A percentile compares a stretch with the other conserved stretches of the same genome.
Conservation (phyloP, 2,888 invertebrate genomes). For the Tromatobia lineatoria region DNA sequence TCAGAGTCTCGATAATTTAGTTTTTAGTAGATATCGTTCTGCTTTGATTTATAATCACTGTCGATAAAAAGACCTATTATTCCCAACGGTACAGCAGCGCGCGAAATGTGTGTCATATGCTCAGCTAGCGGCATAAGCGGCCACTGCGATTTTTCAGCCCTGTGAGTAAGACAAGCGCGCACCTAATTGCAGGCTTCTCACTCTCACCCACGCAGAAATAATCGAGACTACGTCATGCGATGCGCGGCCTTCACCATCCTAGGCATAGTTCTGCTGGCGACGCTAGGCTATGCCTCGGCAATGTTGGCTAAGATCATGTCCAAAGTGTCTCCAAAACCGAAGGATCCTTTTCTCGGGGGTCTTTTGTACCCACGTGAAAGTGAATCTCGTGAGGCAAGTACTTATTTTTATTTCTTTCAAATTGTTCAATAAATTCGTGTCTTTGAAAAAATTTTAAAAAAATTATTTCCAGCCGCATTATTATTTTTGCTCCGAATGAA, state of each 20-base stretch:
- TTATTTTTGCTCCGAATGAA: not conserved
- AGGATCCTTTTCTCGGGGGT: constrained; percentile 81
- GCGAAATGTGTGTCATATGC: not conserved
- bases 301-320: not conserved
- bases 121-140: not conserved
- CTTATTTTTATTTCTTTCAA: not conserved
- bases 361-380: constrained; percentile 93
- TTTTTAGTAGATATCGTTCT: not conserved
- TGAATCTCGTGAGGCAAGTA: constrained; percentile 92
- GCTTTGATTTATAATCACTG: not conserved
- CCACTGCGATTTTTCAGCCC: not conserved
- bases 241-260: not conserved
- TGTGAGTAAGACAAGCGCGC: not conserved
- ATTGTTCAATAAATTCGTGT: not conserved
- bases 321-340: constrained; percentile 7
- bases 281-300: not conserved
- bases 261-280: constrained; percentile 24
- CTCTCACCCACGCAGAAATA: constrained; percentile 19
- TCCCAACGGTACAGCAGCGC: not conserved
- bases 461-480: not conserved
- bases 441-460: not conserved
- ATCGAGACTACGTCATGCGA: constrained; percentile 33
- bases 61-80: not conserved
- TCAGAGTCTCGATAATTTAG: too few species aligned
- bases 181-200: constrained; percentile 7